These are phyloP conservation scores for Parthenolecanium corni DNA, from an alignment of 2,888 invertebrate genomes.

Conservation along the genomic window DNA sequence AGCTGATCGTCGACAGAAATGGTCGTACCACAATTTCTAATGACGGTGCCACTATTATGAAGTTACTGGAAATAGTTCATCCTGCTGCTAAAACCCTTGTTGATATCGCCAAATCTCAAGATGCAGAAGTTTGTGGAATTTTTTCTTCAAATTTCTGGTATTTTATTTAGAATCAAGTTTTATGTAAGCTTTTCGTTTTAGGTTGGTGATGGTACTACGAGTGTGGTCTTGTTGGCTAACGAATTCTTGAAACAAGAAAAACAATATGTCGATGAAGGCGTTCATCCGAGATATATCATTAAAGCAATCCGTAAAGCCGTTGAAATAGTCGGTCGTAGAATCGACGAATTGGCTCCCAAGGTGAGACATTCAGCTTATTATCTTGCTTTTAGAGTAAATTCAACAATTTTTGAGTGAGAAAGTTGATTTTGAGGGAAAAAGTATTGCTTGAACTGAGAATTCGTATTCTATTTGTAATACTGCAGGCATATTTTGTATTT, in stretches of 20 bases:
- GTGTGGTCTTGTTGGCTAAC: slow-evolving; percentile 88
- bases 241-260: slow-evolving; percentile 91
- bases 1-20: slow-evolving; percentile 79
- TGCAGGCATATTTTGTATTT: too few species aligned
- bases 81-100: slow-evolving; percentile 96
- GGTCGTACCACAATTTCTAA: slow-evolving; percentile 96
- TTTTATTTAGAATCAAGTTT: background rate
- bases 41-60: slow-evolving; percentile 98
- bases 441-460: too few species aligned
- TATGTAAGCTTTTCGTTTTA: too few species aligned
- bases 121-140: slow-evolving; percentile 67
- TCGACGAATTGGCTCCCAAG: slow-evolving; percentile 69
- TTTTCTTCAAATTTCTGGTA: background rate
- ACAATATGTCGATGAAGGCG: slow-evolving; percentile 91
- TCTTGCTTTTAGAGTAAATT: background rate
- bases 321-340: slow-evolving; percentile 66
- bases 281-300: slow-evolving; percentile 87
- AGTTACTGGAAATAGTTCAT: slow-evolving; percentile 92
- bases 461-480: too few species aligned
- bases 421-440: too few species aligned
- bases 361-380: too few species aligned
- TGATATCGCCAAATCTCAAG: slow-evolving; percentile 98
- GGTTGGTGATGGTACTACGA: slow-evolving; percentile 98
- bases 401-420: too few species aligned
- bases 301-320: slow-evolving; percentile 76